Conservation (phyloP, 2,113 vertebrate species). For the Notarius lentiginosus region DNA sequence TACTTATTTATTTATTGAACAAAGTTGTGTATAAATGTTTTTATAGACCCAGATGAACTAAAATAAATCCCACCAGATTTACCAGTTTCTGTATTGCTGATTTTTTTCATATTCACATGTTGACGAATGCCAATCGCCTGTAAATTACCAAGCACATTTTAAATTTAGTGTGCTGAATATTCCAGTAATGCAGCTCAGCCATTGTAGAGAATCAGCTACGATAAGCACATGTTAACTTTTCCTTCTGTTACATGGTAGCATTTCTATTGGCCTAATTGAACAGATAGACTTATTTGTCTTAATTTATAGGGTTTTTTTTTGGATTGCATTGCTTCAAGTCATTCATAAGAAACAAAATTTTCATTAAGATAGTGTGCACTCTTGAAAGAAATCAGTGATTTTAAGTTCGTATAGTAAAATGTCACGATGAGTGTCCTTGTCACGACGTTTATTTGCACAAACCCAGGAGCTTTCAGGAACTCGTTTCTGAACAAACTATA, state of each 20-base stretch:
- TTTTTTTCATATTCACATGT: too few species aligned
- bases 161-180: neutral
- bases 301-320: neutral
- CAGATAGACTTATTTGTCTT: neutral
- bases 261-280: neutral
- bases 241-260: neutral
- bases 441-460: neutral
- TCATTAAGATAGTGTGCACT: neutral
- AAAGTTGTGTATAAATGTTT: too few species aligned
- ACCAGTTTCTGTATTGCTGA: too few species aligned
- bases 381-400: neutral
- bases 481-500: neutral
- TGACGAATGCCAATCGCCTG: too few species aligned
- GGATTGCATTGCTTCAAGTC: neutral
- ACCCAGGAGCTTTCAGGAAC: neutral
- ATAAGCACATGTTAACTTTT: neutral
- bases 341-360: neutral
- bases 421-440: neutral
- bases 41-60: too few species aligned
- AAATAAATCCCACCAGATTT: too few species aligned
- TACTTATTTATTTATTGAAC: too few species aligned
- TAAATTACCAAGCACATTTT: neutral
- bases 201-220: too few species aligned
- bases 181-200: neutral
- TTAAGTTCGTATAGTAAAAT: too few species aligned